Evolutionary conservation across 2,888 invertebrate genomes (phyloP), one percentile per base, ranked within the genome.

Genomic region (Pachydiplax longipennis): DNA sequence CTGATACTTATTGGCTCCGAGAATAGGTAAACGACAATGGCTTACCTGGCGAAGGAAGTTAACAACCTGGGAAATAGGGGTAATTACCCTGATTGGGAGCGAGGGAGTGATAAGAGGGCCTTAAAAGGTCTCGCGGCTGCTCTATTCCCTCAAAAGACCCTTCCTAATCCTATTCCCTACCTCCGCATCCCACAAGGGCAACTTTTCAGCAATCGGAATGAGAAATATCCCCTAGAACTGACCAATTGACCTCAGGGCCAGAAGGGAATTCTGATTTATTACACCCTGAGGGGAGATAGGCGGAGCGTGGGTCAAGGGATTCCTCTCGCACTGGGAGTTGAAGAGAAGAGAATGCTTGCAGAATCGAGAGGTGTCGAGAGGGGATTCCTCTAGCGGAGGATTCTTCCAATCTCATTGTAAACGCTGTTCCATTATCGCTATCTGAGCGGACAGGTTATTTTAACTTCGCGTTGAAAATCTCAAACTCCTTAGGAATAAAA

Each of bases 161-260:
- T 25, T 25, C 35, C n/a, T 58, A 65, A 22, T 81, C 40, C 81
- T 81, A 37, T 37, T 37, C n/a, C 40, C 65, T 5, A 12, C 61
- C 83, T 83, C 61, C 83, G 35, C 37, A 48, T 83, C 83, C 61
- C 87, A n/a, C 61, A 25, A 61, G 61, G 87, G 87, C 61, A 61
- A 87, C 87, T 87, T 87, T 87, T 87, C 87, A 87, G 61, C 87
- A 58, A 61, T 40, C 61, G 87, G 87, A 87, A 87, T 87, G 87
- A 87, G 87, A 87, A 87, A 87, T 87, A 65, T 87, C 87, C 37
- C 87, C 61, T 61, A 61, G 58, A 87, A 37, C 61, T 87, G 87
- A 87, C 87, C 87, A 87, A 87, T 87, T 87, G 87, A 87, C 87
- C 87, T 37, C 31, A 37, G 87, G 61, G 37, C 87, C 35, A 87